These are phyloP conservation scores for Eulemur rubriventer DNA, from an alignment of 2,797 vertebrate genomes.

Conservation along the genomic window DNA sequence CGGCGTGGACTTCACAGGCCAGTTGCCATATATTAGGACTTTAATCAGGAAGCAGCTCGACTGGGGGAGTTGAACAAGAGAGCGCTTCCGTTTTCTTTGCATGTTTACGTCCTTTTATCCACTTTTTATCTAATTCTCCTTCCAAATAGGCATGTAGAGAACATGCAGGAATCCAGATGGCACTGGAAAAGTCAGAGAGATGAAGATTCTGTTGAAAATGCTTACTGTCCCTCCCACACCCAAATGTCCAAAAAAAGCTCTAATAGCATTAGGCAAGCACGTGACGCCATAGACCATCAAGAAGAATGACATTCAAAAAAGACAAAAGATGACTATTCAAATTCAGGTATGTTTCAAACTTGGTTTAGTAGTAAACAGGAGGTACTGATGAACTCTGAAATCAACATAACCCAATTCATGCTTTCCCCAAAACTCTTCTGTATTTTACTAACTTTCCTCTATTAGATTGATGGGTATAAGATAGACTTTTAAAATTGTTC, in stretches of 20 bases:
- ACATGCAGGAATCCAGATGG: conserved; percentile 65
- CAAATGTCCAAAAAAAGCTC: conserved; percentile 59
- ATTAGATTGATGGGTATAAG: not conserved
- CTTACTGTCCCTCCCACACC: conserved; percentile 59
- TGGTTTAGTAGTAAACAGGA: not conserved
- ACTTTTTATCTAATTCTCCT: conserved; percentile 66
- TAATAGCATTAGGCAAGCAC: conserved; percentile 39
- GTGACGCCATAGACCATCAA: not conserved
- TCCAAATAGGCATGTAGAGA: conserved; percentile 44
- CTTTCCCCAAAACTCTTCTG: not conserved
- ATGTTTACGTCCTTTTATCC: conserved; percentile 56
- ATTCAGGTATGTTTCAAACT: not conserved
- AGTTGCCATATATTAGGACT: conserved; percentile 63
- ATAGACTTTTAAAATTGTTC: not conserved
- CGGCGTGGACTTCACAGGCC: conserved; percentile 24
- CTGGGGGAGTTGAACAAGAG: conserved; percentile 11
- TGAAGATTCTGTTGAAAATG: conserved; percentile 54
- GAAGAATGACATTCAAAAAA: conserved; percentile 20
- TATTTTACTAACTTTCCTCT: not conserved
- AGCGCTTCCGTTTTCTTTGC: conserved; percentile 17
- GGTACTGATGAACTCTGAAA: not conserved
- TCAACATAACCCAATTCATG: not conserved
- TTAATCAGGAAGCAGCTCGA: conserved; percentile 61
- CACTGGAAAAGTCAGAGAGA: conserved; percentile 43
- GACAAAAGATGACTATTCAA: not conserved